phyloP scores from a whole-genome alignment of 1,140 invertebrate genomes.

The Belonocnema kinseyi region DNA sequence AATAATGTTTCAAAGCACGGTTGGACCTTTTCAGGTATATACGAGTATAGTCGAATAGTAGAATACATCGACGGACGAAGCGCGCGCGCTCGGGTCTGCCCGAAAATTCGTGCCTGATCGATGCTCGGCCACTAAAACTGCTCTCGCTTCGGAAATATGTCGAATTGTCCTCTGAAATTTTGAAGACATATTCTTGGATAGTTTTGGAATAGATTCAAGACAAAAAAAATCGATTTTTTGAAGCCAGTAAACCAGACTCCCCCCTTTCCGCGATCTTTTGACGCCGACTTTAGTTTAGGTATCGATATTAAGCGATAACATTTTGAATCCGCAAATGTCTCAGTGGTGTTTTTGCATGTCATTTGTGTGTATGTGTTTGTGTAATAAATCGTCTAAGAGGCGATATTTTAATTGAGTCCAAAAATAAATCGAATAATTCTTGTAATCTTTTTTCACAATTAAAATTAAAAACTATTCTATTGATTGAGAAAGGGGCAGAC shows the following conservation, averaged over 20 bases:
- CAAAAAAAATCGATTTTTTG: too few relatives aligned
- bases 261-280: too few relatives aligned
- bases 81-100: constrained; percentile 25
- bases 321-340: too few relatives aligned
- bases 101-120: constrained; percentile 36
- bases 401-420: too few relatives aligned
- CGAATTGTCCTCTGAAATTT: constrained; percentile 36
- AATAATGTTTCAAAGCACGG: neutral
- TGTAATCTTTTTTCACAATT: too few relatives aligned
- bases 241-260: too few relatives aligned
- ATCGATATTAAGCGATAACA: too few relatives aligned
- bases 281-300: too few relatives aligned
- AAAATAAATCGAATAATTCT: too few relatives aligned
- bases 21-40: neutral
- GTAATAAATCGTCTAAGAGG: too few relatives aligned
- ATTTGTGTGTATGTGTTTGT: neutral
- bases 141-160: constrained; percentile 13
- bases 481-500: too few relatives aligned
- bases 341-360: neutral
- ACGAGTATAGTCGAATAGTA: neutral
- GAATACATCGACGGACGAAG: constrained; percentile 7
- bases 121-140: constrained; percentile 30
- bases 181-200: constrained; percentile 27
- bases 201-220: constrained; percentile 35
- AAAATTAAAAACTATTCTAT: too few relatives aligned